These are phyloP conservation scores for Calonectris borealis DNA, from an alignment of 2,113 vertebrate species.

Conservation along the genomic window DNA sequence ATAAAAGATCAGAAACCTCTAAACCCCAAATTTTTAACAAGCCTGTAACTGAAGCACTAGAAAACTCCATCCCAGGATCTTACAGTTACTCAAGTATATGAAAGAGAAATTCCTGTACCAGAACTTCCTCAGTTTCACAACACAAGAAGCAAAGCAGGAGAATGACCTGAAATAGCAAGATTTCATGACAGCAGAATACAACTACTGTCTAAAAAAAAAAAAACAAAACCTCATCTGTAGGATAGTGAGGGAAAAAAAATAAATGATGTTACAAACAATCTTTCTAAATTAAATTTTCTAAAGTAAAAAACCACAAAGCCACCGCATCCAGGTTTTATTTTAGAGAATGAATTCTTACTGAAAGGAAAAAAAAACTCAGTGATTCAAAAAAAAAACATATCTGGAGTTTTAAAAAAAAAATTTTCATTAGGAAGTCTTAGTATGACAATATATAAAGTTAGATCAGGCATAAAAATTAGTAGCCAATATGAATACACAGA, in stretches of 20 bases:
- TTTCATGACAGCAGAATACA: background rate
- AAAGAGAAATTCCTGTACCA: background rate
- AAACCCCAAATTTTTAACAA: background rate
- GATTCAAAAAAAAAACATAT: background rate
- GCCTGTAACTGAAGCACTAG: background rate
- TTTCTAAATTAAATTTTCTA: background rate
- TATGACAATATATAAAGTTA: background rate
- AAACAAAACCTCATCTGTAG: background rate
- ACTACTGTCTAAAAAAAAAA: background rate
- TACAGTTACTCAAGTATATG: background rate
- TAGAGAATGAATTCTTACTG: background rate
- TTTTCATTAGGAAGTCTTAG: background rate
- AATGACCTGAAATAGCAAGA: background rate
- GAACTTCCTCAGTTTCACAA: background rate
- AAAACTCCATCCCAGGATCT: background rate
- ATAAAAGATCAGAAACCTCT: background rate
- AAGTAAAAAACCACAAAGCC: background rate
- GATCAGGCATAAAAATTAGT: background rate
- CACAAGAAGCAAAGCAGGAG: background rate
- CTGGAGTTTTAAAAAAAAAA: background rate
- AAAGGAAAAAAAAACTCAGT: fast-evolving
- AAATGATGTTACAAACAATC: background rate
- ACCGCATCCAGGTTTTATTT: background rate
- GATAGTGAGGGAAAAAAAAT: background rate
- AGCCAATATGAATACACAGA: background rate